These are phyloP conservation scores for Neodiprion lecontei DNA, from an alignment of 1,140 invertebrate genomes.

Conservation along the genomic window DNA sequence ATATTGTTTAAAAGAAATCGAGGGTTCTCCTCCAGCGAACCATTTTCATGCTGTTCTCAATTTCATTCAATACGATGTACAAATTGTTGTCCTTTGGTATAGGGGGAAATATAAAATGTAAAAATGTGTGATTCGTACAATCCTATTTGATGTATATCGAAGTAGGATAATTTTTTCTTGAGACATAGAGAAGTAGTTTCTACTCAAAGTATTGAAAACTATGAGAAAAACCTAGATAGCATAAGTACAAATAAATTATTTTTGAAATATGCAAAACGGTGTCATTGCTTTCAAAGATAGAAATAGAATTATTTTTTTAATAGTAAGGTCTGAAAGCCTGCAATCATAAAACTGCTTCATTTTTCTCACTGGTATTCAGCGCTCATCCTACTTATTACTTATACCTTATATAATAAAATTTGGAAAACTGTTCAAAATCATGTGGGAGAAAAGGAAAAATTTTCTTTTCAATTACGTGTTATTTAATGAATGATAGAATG, in stretches of 20 bases:
- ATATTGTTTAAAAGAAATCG: no score
- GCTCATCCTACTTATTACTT: background rate
- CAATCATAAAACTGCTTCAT: background rate
- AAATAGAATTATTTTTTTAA: background rate
- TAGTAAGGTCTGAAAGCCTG: background rate
- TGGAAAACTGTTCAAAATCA: background rate
- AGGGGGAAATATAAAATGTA: no score
- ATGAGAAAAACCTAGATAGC: background rate
- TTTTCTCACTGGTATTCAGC: constrained; percentile 5
- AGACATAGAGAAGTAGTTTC: no score
- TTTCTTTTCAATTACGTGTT: background rate
- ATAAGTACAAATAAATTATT: background rate
- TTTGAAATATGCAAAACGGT: background rate
- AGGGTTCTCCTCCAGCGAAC: no score
- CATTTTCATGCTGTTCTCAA: no score
- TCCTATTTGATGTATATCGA: no score
- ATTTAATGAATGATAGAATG: background rate
- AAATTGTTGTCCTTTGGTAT: no score
- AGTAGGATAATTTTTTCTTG: no score
- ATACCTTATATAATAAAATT: background rate
- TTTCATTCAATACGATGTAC: no score
- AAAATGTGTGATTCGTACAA: no score
- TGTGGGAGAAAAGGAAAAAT: background rate
- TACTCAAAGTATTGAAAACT: no score
- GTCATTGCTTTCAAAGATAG: background rate